A percentile compares a stretch with the other conserved stretches of the same genome.
Conservation (phyloP, 2,888 invertebrate genomes). For the Rhagonycha fulva region DNA sequence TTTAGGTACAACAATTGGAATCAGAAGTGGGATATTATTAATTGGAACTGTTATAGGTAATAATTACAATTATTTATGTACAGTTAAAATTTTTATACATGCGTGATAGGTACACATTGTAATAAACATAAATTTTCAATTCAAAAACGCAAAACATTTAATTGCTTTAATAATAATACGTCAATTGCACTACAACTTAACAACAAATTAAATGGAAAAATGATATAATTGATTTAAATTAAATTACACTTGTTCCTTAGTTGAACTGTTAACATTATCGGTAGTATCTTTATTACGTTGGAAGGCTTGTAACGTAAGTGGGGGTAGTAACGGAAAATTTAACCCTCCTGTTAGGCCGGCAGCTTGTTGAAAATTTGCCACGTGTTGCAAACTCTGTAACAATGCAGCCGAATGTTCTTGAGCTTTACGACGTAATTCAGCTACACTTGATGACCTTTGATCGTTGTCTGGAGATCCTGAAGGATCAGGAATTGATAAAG, state of each 20-base stretch:
- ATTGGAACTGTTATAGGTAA: not conserved
- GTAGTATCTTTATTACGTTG: constrained; percentile 47
- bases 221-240: not conserved
- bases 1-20: not conserved
- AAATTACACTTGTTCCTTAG: constrained; percentile 32
- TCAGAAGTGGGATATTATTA: not conserved
- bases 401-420: constrained; percentile 94
- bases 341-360: constrained; percentile 56
- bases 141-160: not conserved
- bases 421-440: constrained; percentile 88
- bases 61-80: not conserved
- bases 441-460: constrained; percentile 84
- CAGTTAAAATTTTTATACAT: not conserved
- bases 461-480: constrained; percentile 56
- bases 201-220: not conserved
- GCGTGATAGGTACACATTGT: not conserved
- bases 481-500: constrained; percentile 27
- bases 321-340: constrained; percentile 59
- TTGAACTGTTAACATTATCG: constrained; percentile 35
- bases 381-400: constrained; percentile 71
- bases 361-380: constrained; percentile 65
- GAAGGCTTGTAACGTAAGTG: constrained; percentile 51
- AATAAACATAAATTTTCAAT: not conserved
- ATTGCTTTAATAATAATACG: not conserved
- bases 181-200: not conserved